Conservation (phyloP, 2,797 vertebrate species). For the Varecia variegata region DNA sequence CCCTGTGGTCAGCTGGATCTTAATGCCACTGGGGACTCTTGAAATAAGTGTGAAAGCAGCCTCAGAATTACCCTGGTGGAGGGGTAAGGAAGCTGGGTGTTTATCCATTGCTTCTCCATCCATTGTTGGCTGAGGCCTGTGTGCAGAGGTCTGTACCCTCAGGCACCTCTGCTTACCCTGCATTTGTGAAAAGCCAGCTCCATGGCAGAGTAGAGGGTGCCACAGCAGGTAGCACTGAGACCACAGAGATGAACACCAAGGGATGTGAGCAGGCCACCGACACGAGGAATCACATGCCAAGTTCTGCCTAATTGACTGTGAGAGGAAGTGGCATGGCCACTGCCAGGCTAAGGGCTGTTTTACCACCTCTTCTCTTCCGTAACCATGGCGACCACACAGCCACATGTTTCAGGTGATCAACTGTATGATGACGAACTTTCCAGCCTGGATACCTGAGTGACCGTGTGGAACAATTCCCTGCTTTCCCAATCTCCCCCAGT, state of each 20-base stretch:
- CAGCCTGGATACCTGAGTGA: background rate
- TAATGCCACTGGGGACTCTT: too few relatives aligned
- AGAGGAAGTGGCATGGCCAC: background rate
- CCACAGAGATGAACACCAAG: accelerated
- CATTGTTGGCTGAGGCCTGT: accelerated
- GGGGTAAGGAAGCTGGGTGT: background rate
- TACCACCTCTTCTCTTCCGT: background rate
- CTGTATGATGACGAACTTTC: accelerated
- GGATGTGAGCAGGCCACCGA: accelerated
- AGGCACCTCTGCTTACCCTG: too few relatives aligned
- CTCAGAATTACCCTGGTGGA: background rate
- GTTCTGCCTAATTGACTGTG: accelerated
- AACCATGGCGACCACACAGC: background rate
- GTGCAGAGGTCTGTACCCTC: background rate
- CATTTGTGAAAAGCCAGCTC: accelerated
- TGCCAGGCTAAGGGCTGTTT: background rate
- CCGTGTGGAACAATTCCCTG: accelerated
- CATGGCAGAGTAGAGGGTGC: background rate
- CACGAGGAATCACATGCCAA: accelerated
- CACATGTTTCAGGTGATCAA: background rate
- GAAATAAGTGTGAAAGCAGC: background rate
- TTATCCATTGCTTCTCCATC: accelerated
- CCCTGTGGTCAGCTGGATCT: background rate
- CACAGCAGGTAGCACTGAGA: accelerated
- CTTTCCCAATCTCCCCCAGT: accelerated